Conservation (phyloP, 2,888 invertebrate species). For the Hirtodrosophila confusa region DNA sequence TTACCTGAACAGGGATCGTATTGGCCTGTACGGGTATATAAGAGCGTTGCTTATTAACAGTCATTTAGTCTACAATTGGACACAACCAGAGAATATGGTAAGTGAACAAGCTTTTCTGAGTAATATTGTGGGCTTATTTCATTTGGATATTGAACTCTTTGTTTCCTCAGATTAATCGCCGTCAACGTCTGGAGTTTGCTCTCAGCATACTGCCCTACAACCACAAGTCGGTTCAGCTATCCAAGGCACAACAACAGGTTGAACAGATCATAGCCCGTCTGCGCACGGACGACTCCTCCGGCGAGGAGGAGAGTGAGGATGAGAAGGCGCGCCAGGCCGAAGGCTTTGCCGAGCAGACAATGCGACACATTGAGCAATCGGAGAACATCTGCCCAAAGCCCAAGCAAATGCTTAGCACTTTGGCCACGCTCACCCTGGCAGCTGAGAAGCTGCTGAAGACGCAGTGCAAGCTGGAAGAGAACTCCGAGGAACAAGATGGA, state of each 20-base stretch:
- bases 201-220: conserved; percentile 59
- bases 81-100: conserved; percentile 50
- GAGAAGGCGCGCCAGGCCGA: conserved; percentile 37
- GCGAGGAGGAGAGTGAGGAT: conserved; percentile 43
- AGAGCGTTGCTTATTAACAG: conserved; percentile 15
- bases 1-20: conserved; percentile 36
- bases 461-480: conserved; percentile 9
- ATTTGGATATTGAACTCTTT: too few species aligned
- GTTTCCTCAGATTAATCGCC: conserved; percentile 51
- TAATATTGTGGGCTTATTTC: too few species aligned
- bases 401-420: conserved; percentile 30
- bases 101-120: conserved; percentile 13
- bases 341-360: conserved; percentile 59
- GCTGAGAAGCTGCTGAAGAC: conserved; percentile 53
- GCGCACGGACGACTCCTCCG: conserved; percentile 29
- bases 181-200: conserved; percentile 63
- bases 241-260: conserved; percentile 50
- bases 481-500: not conserved
- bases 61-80: conserved; percentile 52
- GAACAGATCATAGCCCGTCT: conserved; percentile 55
- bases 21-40: conserved; percentile 40
- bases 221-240: conserved; percentile 24
- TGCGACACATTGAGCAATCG: conserved; percentile 55
- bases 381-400: conserved; percentile 18
- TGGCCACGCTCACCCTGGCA: conserved; percentile 58